phyloP scores from a whole-genome alignment of 2,113 vertebrate species.

The Anser brachyrhynchus region DNA sequence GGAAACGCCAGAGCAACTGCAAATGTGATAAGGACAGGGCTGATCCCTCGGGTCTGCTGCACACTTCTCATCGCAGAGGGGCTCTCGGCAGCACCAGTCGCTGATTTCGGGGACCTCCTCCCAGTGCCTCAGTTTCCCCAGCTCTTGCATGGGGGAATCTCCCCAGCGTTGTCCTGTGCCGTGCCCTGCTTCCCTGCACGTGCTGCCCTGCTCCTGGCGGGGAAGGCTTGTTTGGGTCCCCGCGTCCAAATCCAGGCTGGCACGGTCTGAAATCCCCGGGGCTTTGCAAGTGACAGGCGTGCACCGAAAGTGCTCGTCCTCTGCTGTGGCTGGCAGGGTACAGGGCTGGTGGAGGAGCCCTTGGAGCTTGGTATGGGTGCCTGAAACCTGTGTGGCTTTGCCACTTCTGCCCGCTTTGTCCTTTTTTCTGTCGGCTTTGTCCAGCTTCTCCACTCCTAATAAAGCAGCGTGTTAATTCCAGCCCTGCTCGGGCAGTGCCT shows the following conservation, averaged over 20 bases:
- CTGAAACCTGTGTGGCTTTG: not conserved
- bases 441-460: not conserved
- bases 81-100: not conserved
- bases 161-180: not conserved
- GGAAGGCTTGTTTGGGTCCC: rapidly evolving
- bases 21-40: not conserved
- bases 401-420: not conserved
- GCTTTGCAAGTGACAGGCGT: not conserved
- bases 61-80: not conserved
- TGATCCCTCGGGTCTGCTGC: not conserved
- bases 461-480: not conserved
- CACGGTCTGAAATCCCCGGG: rapidly evolving
- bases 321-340: not conserved
- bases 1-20: not conserved
- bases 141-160: not conserved
- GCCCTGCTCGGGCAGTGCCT: not conserved
- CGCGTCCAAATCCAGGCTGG: not conserved
- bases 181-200: not conserved
- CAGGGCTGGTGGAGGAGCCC: not conserved
- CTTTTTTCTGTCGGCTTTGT: not conserved
- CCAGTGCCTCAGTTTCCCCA: not conserved
- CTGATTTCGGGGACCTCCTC: not conserved
- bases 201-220: rapidly evolving
- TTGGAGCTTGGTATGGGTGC: not conserved
- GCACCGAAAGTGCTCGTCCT: rapidly evolving